Evolutionary conservation across 2,888 invertebrate species (phyloP), one percentile per base, ranked within the genome.

Genomic region (Standfussiana lucernea): DNA sequence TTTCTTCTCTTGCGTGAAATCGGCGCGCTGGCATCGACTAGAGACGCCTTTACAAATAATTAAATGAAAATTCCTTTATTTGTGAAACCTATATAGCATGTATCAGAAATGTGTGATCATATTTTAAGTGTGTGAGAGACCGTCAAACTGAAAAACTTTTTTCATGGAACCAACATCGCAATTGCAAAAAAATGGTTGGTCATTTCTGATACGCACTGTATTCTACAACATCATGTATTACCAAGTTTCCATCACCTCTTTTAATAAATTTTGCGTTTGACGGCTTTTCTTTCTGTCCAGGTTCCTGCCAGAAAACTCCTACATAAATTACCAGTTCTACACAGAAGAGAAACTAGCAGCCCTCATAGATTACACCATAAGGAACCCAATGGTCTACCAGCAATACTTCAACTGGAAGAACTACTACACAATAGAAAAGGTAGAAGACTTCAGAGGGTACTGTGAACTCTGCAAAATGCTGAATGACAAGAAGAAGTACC

Each of bases 241-340:
- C 24, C 50, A 24, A 24, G 24, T 15, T 56, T 56, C 1, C 40
- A 40, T 40, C 40, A 40, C n/a, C 0, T 4, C 4, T 40, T 40
- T 64, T 40, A 7, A n/a, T 40, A 40, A 40, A 40, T 6, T 1
- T 15, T 62, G 0, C 45, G 6, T 45, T 53, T 74, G 1, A 74
- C 24, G 2, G 21, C 21, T 15, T 7, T 13, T 64, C 10, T 76
- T 76, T 66, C 8, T 18, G 91, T 90, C 0, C 93, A 96, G 96
- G 50, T 96, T 95, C 70, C 92, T 96, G 0, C 96, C 96, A 8
- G 87, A 91, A 0, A 92, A 92, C 1, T 96, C 96, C 0, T 96
- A 95, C 80, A 91, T 96, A 10, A 91, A 94, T 70, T 91, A 90
- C 4, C 84, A 85, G 0, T 76, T 82, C 8, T 85, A 79, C 5